Conservation (phyloP, 2,888 invertebrate species). For the Magallana nippona region DNA sequence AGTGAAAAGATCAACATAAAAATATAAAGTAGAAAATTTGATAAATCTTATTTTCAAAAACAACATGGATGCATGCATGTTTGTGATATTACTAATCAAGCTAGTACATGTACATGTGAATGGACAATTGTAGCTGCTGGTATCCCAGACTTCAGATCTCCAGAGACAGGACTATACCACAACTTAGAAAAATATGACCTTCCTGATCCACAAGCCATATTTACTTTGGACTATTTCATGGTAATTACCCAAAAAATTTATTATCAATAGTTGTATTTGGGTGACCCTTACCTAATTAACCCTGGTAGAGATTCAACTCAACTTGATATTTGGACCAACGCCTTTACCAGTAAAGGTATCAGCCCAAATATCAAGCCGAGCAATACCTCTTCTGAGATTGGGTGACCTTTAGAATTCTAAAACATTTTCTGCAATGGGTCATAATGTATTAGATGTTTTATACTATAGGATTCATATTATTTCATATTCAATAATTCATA, state of each 20-base stretch:
- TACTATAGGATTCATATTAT: too few relatives aligned
- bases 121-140: conserved; percentile 87
- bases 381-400: too few relatives aligned
- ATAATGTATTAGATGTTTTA: too few relatives aligned
- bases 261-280: too few relatives aligned
- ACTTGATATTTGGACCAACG: too few relatives aligned
- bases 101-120: neutral
- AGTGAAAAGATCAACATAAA: neutral
- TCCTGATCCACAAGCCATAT: conserved; percentile 94
- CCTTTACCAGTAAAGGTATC: too few relatives aligned
- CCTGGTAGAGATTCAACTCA: too few relatives aligned
- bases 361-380: too few relatives aligned
- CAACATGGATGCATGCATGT: neutral
- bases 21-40: neutral
- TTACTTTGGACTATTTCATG: conserved; percentile 91
- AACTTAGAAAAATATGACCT: conserved; percentile 94
- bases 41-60: neutral
- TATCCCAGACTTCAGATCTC: conserved; percentile 97
- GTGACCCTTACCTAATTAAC: too few relatives aligned
- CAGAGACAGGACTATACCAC: conserved; percentile 93
- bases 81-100: neutral
- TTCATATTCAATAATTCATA: too few relatives aligned
- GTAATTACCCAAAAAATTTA: conserved; percentile 52
- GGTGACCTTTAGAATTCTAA: too few relatives aligned
- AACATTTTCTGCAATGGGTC: too few relatives aligned